These are phyloP conservation scores for Coptodon rendalli DNA, from an alignment of 2,113 vertebrate genomes.

Conservation along the genomic window DNA sequence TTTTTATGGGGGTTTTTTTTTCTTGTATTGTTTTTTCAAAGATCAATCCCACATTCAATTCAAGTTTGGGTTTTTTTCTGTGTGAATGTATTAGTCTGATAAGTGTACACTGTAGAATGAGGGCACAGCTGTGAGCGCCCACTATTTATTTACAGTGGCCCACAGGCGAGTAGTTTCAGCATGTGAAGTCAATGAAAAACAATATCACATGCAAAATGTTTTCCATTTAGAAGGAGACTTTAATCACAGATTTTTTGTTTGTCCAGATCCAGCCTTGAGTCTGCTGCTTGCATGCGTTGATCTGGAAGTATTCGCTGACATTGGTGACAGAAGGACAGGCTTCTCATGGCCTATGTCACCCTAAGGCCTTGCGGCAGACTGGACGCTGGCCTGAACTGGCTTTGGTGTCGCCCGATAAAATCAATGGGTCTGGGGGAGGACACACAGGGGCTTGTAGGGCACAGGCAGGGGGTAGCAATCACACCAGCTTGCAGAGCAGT, in stretches of 20 bases:
- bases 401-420: constrained; percentile 58
- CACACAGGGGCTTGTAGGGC: constrained; percentile 18
- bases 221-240: background rate
- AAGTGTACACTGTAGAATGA: background rate
- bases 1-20: background rate
- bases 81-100: background rate
- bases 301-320: constrained; percentile 27
- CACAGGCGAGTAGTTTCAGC: background rate
- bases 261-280: background rate
- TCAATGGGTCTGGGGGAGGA: constrained; percentile 63
- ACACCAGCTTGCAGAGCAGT: background rate
- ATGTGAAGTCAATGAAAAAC: background rate
- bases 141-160: background rate
- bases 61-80: background rate
- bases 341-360: constrained; percentile 13
- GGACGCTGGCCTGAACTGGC: constrained; percentile 55
- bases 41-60: background rate
- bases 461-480: background rate
- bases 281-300: background rate
- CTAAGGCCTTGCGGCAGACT: constrained; percentile 29
- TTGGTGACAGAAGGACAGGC: constrained; percentile 29
- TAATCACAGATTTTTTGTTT: background rate
- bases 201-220: background rate
- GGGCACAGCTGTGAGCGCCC: background rate
- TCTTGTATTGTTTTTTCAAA: background rate